A percentile compares a stretch with the other conserved stretches of the same genome.
Conservation (phyloP, 2,888 invertebrate species). For the Folsomia candida region DNA sequence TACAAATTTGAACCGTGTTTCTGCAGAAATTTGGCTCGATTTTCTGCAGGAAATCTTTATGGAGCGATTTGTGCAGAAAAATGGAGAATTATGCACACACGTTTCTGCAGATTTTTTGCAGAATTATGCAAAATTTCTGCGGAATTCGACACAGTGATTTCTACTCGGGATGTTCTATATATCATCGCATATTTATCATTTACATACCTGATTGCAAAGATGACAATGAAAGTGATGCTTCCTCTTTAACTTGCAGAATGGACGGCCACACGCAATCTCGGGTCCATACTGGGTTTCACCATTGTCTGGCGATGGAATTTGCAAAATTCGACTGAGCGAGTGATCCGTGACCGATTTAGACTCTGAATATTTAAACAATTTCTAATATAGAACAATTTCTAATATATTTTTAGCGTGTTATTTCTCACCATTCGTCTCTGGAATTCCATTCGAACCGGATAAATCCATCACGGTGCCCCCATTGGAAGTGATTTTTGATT, state of each 20-base stretch:
- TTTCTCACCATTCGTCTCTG: conserved; percentile 38
- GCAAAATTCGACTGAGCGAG: conserved; percentile 50
- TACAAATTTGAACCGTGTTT: no score
- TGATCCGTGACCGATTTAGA: conserved; percentile 50
- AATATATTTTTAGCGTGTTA: background rate
- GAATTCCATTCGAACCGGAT: conserved; percentile 46
- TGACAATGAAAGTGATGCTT: conserved; percentile 77
- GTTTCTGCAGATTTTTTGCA: no score
- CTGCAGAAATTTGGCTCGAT: no score
- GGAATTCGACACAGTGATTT: no score
- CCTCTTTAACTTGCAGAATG: conserved; percentile 76
- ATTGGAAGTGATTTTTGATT: conserved; percentile 43
- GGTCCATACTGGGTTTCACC: conserved; percentile 59
- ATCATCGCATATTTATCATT: no score
- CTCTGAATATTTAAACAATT: conserved; percentile 39
- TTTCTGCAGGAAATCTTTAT: no score
- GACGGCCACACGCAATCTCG: conserved; percentile 68
- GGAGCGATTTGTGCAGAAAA: no score
- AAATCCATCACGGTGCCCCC: conserved; percentile 47
- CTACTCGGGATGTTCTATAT: no score
- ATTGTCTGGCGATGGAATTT: conserved; percentile 47
- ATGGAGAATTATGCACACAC: no score
- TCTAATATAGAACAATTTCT: conserved; percentile 3
- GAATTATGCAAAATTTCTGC: no score
- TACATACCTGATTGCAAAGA: conserved; percentile 68